Conservation (phyloP, 2,888 invertebrate species). For the Sepioteuthis lessoniana region DNA sequence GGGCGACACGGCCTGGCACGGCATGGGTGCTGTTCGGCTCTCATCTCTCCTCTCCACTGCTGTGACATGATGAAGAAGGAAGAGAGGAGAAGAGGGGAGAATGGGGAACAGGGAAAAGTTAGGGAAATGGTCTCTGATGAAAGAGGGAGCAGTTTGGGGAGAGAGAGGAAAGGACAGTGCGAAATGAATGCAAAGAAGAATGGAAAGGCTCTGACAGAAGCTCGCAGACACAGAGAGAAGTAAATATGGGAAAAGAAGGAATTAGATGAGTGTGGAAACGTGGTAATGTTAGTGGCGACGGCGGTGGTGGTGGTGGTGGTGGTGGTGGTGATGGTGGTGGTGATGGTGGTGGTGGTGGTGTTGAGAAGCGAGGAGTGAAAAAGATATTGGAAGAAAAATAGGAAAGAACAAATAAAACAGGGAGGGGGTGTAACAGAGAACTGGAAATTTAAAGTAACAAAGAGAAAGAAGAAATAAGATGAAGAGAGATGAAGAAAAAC, state of each 20-base stretch:
- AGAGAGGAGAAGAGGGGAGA: neutral
- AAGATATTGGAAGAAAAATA: conserved; percentile 38
- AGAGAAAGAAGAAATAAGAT: conserved; percentile 23
- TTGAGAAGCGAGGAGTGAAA: conserved; percentile 23
- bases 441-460: conserved; percentile 18
- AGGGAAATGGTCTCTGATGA: neutral
- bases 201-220: neutral
- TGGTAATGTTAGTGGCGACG: neutral
- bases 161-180: conserved; percentile 1
- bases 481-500: neutral
- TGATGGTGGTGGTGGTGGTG: no score
- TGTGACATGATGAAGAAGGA: conserved; percentile 37
- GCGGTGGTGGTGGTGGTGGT: neutral
- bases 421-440: conserved; percentile 34
- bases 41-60: conserved; percentile 2
- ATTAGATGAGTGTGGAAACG: neutral
- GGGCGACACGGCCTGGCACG: conserved; percentile 46
- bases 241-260: conserved; percentile 17
- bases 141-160: conserved; percentile 35
- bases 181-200: neutral
- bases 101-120: neutral
- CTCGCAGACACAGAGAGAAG: neutral
- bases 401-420: conserved; percentile 34
- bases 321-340: no score
- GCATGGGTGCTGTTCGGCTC: conserved; percentile 46